phyloP scores from a whole-genome alignment of 2,797 vertebrate species.

The Pseudochirops corinnae region DNA sequence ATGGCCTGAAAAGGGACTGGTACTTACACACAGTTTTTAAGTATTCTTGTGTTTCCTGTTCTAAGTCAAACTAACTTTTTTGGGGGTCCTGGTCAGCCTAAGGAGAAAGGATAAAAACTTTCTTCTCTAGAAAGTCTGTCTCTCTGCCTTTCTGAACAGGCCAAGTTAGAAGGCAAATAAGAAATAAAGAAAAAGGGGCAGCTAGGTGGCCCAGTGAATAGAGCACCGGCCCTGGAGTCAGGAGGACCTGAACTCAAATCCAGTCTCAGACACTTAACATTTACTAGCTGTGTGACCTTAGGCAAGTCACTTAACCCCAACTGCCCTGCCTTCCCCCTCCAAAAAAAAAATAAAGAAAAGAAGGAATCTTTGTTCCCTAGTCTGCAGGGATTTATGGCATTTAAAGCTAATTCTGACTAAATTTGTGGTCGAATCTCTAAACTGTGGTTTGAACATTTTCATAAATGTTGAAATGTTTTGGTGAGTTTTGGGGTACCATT shows the following conservation, averaged over 20 bases:
- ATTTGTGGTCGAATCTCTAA: background rate
- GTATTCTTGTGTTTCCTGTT: background rate
- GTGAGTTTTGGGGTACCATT: background rate
- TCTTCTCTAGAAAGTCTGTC: background rate
- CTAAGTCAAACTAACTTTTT: background rate
- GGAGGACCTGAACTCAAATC: too few species aligned
- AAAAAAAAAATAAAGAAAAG: background rate
- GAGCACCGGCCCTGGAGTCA: too few species aligned
- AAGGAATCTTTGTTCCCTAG: background rate
- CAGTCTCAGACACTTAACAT: too few species aligned
- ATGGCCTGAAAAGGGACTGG: background rate
- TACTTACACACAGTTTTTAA: background rate
- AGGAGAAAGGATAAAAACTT: background rate
- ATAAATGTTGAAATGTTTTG: background rate
- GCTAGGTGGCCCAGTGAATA: too few species aligned
- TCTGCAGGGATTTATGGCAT: background rate
- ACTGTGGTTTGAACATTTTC: background rate
- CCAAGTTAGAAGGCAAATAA: background rate
- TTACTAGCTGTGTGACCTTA: too few species aligned
- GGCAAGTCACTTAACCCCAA: too few species aligned
- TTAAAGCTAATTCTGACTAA: background rate
- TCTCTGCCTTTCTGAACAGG: background rate
- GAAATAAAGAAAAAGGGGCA: background rate
- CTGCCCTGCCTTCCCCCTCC: too few species aligned
- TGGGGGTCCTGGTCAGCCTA: background rate